phyloP scores from a whole-genome alignment of 1,140 invertebrate genomes.

The Halyomorpha halys region DNA sequence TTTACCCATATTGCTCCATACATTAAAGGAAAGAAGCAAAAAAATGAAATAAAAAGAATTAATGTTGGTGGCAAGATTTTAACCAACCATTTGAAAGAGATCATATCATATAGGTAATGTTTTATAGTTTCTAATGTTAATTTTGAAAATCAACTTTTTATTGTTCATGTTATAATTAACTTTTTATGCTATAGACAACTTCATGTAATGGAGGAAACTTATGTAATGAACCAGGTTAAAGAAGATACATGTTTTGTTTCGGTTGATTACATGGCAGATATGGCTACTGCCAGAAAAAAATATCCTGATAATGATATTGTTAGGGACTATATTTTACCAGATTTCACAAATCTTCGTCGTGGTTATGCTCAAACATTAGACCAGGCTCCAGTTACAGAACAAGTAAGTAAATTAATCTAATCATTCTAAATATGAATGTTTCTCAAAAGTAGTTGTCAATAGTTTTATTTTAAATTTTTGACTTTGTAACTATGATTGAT shows the following conservation, averaged over 20 bases:
- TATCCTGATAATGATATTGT: conserved; percentile 47
- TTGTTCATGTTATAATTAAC: too few species aligned
- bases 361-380: conserved; percentile 62
- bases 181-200: conserved; percentile 54
- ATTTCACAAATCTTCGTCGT: conserved; percentile 76
- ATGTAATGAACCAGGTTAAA: conserved; percentile 97
- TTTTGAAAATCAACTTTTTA: too few species aligned
- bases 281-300: conserved; percentile 61
- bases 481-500: too few species aligned
- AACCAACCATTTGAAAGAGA: conserved; percentile 97
- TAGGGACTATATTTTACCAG: conserved; percentile 89
- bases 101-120: conserved; percentile 72
- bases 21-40: conserved; percentile 76
- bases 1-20: conserved; percentile 93
- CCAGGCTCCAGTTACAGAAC: conserved; percentile 48
- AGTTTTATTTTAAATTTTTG: neutral
- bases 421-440: too few species aligned
- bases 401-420: conserved; percentile 35
- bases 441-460: too few species aligned
- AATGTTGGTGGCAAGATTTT: conserved; percentile 94
- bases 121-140: neutral
- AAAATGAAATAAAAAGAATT: conserved; percentile 67
- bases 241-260: conserved; percentile 96
- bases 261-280: conserved; percentile 71
- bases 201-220: conserved; percentile 98